phyloP scores from a whole-genome alignment of 2,113 vertebrate genomes.

The Gallinago paraguaiae region DNA sequence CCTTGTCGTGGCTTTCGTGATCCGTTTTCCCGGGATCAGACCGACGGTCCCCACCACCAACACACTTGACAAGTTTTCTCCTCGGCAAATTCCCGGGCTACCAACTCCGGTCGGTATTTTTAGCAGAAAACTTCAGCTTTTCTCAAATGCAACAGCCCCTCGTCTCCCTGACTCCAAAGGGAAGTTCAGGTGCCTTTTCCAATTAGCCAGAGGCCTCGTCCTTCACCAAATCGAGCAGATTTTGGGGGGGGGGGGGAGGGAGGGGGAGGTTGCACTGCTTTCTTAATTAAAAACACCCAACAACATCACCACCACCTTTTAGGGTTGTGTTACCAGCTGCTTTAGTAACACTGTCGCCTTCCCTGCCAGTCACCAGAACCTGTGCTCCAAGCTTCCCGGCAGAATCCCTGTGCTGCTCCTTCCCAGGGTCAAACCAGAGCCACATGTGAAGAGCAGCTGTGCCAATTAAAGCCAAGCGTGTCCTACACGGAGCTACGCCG shows the following conservation, averaged over 20 bases:
- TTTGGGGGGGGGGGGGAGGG: too few species aligned
- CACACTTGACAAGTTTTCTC: neutral
- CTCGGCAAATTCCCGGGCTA: neutral
- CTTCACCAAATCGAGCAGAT: neutral
- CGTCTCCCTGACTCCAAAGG: neutral
- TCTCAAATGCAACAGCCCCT: neutral
- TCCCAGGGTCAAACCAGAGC: neutral
- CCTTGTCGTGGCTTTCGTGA: too few species aligned
- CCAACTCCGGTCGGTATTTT: accelerated
- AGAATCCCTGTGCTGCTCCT: accelerated
- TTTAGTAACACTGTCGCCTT: neutral
- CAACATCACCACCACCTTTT: accelerated
- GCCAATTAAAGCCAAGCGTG: neutral
- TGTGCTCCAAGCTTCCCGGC: accelerated
- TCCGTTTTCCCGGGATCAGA: neutral
- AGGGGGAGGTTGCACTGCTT: neutral
- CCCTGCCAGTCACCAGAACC: accelerated
- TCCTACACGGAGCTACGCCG: accelerated
- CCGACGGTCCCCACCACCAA: neutral
- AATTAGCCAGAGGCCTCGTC: too few species aligned
- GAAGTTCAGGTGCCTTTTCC: neutral
- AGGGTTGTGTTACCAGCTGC: too few species aligned
- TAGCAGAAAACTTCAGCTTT: neutral
- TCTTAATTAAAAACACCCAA: neutral
- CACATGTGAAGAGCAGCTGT: accelerated